Conservation (phyloP, 2,113 vertebrate species). For the Nycticorax nycticorax region DNA sequence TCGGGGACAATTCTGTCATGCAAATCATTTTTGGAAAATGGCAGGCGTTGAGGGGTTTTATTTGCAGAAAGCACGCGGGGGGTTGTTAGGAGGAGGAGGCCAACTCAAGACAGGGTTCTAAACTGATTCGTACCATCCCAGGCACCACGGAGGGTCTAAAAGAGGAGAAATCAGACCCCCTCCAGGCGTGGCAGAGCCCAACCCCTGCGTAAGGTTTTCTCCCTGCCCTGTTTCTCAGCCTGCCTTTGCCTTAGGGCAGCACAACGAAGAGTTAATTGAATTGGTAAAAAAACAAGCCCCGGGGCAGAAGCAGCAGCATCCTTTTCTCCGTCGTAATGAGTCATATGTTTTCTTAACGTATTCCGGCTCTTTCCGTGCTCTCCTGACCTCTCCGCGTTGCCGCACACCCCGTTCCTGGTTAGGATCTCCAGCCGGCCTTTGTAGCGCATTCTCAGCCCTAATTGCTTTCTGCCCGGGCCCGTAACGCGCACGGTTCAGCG, state of each 20-base stretch:
- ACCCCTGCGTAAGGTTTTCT: background rate
- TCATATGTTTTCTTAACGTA: background rate
- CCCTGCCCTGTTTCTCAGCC: background rate
- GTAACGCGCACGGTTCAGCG: background rate
- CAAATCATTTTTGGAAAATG: background rate
- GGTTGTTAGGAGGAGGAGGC: background rate
- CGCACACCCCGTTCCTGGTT: background rate
- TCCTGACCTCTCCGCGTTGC: background rate
- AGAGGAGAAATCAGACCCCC: background rate
- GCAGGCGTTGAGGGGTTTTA: background rate
- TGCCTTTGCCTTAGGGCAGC: background rate
- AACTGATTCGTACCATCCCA: rapidly evolving
- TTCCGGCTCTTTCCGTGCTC: background rate
- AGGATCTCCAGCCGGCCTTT: background rate
- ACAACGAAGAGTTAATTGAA: background rate
- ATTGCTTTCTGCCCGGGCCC: background rate
- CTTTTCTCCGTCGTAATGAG: background rate
- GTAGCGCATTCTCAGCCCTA: background rate
- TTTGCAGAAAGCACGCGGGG: background rate
- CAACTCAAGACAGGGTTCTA: background rate
- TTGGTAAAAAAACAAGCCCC: background rate
- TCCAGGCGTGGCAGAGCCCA: background rate
- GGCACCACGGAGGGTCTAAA: background rate
- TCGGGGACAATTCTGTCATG: background rate
- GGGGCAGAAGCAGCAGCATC: background rate